phyloP scores from a whole-genome alignment of 2,113 vertebrate species.

The Periophthalmodon schlosseri region DNA sequence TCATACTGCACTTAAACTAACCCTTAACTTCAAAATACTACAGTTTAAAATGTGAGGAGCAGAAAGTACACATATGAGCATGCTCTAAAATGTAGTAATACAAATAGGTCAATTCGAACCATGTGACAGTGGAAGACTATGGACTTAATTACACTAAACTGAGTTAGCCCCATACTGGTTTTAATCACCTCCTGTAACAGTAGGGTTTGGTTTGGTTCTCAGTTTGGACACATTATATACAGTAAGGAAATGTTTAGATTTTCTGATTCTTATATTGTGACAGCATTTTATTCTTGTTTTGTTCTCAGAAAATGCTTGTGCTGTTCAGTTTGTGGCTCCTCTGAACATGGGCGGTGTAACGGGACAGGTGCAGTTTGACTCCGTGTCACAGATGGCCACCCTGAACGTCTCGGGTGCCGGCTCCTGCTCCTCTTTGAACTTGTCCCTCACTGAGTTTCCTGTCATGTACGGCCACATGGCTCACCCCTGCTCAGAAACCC shows the following conservation, averaged over 20 bases:
- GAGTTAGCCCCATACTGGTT: not conserved
- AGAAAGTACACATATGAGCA: too few species aligned
- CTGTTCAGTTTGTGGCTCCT: conserved; percentile 59
- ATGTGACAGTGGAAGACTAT: not conserved
- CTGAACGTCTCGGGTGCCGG: conserved; percentile 63
- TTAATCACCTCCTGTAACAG: not conserved
- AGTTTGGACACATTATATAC: not conserved
- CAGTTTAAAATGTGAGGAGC: too few species aligned
- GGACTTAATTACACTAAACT: not conserved
- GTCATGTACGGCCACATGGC: conserved; percentile 75
- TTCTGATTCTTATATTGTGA: not conserved
- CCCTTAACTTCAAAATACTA: too few species aligned
- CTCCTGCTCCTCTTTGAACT: conserved; percentile 50
- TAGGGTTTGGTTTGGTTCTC: not conserved
- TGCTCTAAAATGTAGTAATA: not conserved
- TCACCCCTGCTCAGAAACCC: conserved; percentile 68
- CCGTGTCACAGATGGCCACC: conserved; percentile 38
- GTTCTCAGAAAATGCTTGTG: conserved; percentile 62
- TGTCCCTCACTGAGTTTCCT: conserved; percentile 74
- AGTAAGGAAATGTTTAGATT: not conserved
- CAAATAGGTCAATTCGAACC: not conserved
- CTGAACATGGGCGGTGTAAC: conserved; percentile 80
- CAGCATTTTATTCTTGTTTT: not conserved
- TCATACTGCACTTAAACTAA: too few species aligned
- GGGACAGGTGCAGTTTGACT: conserved; percentile 69